Conservation (phyloP, 2,888 invertebrate species). For the Thereva nobilitata region DNA sequence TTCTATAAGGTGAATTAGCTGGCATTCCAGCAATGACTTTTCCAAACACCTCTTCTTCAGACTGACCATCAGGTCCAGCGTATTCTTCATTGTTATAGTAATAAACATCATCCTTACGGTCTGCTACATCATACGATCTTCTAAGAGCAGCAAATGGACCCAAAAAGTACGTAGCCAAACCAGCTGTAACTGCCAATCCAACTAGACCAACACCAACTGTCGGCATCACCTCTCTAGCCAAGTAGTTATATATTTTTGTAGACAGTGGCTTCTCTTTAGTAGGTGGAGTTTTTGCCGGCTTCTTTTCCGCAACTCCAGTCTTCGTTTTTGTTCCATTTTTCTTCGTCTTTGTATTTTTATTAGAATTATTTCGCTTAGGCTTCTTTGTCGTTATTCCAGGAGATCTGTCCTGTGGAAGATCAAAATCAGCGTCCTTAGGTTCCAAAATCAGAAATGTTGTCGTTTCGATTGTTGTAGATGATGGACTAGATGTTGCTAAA, state of each 20-base stretch:
- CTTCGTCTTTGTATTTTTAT: constrained; percentile 39
- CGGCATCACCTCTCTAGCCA: constrained; percentile 80
- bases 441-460: constrained; percentile 45
- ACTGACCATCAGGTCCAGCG: constrained; percentile 67
- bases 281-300: constrained; percentile 37
- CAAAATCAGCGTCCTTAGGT: constrained; percentile 46
- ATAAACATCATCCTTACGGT: constrained; percentile 67
- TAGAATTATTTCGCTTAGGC: constrained; percentile 42
- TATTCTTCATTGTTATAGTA: constrained; percentile 72
- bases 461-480: constrained; percentile 36
- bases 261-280: constrained; percentile 64
- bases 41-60: constrained; percentile 76
- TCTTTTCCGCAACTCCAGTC: constrained; percentile 38
- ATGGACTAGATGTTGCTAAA: constrained; percentile 35
- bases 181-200: constrained; percentile 73
- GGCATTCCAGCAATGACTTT: constrained; percentile 75
- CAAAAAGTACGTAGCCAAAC: constrained; percentile 71
- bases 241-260: constrained; percentile 75
- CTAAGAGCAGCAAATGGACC: constrained; percentile 73
- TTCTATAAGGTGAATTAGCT: constrained; percentile 59
- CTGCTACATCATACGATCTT: constrained; percentile 67
- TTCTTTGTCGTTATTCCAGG: constrained; percentile 43
- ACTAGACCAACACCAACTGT: constrained; percentile 78
- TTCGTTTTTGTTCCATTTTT: constrained; percentile 39
- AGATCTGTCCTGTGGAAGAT: constrained; percentile 45